Base-by-base conservation (phyloP, 1,140 invertebrate species). In the Matsumurasca onukii region DNA sequence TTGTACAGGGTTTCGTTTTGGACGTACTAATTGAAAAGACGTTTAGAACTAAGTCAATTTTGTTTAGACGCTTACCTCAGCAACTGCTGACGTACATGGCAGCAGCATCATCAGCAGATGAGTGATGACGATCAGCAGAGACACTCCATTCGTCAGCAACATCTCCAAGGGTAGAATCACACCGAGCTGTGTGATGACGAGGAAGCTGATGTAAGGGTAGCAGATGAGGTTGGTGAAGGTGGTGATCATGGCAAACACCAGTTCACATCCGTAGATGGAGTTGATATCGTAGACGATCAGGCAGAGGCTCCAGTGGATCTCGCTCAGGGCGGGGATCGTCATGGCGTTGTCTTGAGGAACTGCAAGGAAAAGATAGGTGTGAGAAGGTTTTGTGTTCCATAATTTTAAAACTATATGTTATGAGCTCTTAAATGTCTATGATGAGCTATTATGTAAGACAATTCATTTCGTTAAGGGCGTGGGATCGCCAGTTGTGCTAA, bases 231-330 rank as follows among this genome's bases (percentile, higher is more conserved):
- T 5, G 3, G 49, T 20, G 49, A 51, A 51, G 3, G 24, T 3
- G n/a, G 3, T 20, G 3, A 51, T 20, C 49, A 51, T 51, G 3
- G 49, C 49, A 51, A 22, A 9, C 5, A 51, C 49, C 3, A 3
- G n/a, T 5, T 51, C 17, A 51, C n/a, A 51, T 17, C 49, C 49
- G 49, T 51, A 51, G 5, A 51, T 51, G n/a, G 49, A 5, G 49
- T 51, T 51, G 49, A 51, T 51, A 22, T 51, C 49, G 49, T 51
- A 51, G 3, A 51, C 49, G 3, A 51, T 51, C 5, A 17, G 24
- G n/a, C 49, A 51, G 3, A 51, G 49, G n/a, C 49, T 51, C 49
- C 49, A 51, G n/a, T 51, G 49, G n/a, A 51, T 51, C n/a, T 51
- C 49, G n/a, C 49, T 51, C 49, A 51, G 49, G 3, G 17, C n/a